These are phyloP conservation scores for Hipposideros larvatus DNA, from an alignment of 2,797 vertebrate species.

Conservation along the genomic window DNA sequence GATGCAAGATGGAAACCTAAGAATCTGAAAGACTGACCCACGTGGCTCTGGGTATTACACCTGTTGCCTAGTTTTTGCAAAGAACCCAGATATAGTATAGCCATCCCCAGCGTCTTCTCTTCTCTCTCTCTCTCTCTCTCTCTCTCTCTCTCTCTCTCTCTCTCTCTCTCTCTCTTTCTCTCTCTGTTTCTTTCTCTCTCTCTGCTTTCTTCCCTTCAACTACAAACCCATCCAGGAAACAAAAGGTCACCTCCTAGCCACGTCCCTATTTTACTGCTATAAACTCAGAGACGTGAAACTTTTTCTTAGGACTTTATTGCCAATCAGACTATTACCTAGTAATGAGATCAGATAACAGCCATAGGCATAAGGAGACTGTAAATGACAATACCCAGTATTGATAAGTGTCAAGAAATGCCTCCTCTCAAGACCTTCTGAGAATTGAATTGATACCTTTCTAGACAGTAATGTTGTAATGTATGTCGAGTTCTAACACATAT, in stretches of 20 bases:
- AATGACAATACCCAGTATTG: not conserved
- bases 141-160: too few relatives aligned
- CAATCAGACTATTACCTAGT: not conserved
- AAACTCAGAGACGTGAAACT: not conserved
- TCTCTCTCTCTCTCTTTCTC: too few relatives aligned
- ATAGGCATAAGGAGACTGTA: not conserved
- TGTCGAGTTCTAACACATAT: not conserved
- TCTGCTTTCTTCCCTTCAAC: too few relatives aligned
- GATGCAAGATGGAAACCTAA: not conserved
- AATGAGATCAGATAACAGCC: not conserved
- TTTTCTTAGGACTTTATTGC: conserved; percentile 39
- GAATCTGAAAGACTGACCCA: not conserved
- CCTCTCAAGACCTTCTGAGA: not conserved
- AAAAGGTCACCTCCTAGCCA: not conserved
- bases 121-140: too few relatives aligned
- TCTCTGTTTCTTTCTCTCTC: too few relatives aligned
- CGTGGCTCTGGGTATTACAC: not conserved
- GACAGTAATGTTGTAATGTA: not conserved
- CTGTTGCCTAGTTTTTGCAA: not conserved
- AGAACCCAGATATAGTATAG: not conserved
- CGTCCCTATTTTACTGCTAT: not conserved
- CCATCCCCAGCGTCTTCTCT: too few relatives aligned
- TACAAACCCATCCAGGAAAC: conserved; percentile 3
- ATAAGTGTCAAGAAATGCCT: not conserved
- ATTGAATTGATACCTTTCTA: not conserved